These are phyloP conservation scores for Regulus satrapa DNA, from an alignment of 2,113 vertebrate genomes.

Conservation along the genomic window DNA sequence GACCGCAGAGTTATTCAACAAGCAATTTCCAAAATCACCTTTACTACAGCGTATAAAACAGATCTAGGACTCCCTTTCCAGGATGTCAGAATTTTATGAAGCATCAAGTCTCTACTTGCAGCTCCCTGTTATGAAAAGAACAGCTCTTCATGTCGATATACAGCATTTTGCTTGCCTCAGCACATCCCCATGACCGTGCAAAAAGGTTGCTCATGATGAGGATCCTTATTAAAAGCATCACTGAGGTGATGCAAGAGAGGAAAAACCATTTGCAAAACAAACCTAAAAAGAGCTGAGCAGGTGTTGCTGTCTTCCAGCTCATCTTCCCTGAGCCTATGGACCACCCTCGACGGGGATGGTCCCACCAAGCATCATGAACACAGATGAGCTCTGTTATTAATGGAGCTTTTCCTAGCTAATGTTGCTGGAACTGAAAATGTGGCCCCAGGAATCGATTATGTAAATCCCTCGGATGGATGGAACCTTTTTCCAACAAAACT, in stretches of 20 bases:
- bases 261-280: background rate
- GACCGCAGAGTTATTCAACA: slow-evolving; percentile 54
- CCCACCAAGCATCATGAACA: background rate
- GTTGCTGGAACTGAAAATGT: background rate
- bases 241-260: background rate
- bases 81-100: slow-evolving; percentile 59
- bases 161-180: background rate
- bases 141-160: background rate
- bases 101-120: slow-evolving; percentile 4
- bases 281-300: background rate
- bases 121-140: slow-evolving; percentile 12
- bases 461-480: background rate
- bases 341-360: rapidly evolving
- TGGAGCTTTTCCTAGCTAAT: background rate
- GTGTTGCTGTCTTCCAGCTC: background rate
- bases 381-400: background rate
- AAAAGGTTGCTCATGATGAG: background rate
- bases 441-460: background rate
- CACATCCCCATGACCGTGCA: background rate
- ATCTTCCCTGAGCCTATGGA: background rate
- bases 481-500: background rate
- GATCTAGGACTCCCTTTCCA: slow-evolving; percentile 53
- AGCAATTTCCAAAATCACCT: slow-evolving; percentile 66
- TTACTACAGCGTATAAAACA: slow-evolving; percentile 65
- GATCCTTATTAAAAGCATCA: background rate